These are phyloP conservation scores for Plagiodera versicolora DNA, from an alignment of 2,888 invertebrate genomes.

Conservation along the genomic window DNA sequence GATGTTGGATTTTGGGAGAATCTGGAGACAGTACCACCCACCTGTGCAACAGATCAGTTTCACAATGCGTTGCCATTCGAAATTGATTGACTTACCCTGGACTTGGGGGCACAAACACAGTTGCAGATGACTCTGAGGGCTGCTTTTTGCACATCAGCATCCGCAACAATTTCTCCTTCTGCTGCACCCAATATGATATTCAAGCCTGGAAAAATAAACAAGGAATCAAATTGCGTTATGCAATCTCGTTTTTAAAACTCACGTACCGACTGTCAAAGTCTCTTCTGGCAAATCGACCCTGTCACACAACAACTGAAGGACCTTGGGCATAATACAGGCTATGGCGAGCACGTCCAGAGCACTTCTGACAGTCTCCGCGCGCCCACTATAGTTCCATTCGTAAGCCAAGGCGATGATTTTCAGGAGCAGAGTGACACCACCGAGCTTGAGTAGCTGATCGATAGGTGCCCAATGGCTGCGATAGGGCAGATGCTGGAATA, in stretches of 20 bases:
- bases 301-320: conserved; percentile 72
- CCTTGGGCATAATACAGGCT: conserved; percentile 86
- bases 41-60: conserved; percentile 9
- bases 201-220: conserved; percentile 57
- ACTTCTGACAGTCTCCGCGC: conserved; percentile 79
- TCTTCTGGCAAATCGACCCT: conserved; percentile 77
- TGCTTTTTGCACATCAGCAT: conserved; percentile 89
- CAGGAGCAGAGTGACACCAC: conserved; percentile 78
- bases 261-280: conserved; percentile 67
- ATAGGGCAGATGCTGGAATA: conserved; percentile 75
- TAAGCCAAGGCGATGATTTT: conserved; percentile 87
- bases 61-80: neutral
- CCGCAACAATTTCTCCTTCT: conserved; percentile 87
- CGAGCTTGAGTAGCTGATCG: conserved; percentile 81
- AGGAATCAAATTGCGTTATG: too few relatives aligned
- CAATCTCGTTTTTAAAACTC: neutral
- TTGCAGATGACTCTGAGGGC: conserved; percentile 90
- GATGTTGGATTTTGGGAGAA: conserved; percentile 55
- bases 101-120: conserved; percentile 90
- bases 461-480: conserved; percentile 87
- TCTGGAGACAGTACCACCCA: conserved; percentile 58
- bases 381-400: conserved; percentile 89
- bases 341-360: conserved; percentile 88
- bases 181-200: conserved; percentile 84
- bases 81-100: conserved; percentile 62